Conservation (phyloP, 1,140 invertebrate species). For the Zelostemma sp. region DNA sequence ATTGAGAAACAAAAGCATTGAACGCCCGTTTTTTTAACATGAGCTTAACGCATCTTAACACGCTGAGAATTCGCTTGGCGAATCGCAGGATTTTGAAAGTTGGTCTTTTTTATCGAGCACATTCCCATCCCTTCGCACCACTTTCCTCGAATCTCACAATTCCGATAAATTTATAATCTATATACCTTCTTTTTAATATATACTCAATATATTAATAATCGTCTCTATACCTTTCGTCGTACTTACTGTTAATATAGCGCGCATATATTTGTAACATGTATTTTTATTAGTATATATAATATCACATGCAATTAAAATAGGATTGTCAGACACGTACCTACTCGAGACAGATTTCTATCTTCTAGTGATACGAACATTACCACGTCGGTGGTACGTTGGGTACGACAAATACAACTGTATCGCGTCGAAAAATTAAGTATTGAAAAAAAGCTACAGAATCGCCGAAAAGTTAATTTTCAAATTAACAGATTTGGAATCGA, state of each 20-base stretch:
- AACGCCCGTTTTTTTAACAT: constrained; percentile 1
- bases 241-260: constrained; percentile 34
- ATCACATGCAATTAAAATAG: constrained; percentile 66
- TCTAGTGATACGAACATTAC: constrained; percentile 39
- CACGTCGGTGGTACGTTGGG: neutral
- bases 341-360: constrained; percentile 49
- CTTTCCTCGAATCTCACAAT: neutral
- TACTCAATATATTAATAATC: constrained; percentile 36
- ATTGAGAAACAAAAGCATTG: neutral
- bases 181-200: constrained; percentile 18
- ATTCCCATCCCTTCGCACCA: neutral
- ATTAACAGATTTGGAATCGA: neutral
- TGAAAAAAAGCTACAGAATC: neutral
- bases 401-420: constrained; percentile 26
- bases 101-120: constrained; percentile 21
- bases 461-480: neutral
- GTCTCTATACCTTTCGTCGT: constrained; percentile 32
- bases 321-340: constrained; percentile 65
- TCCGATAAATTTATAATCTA: neutral
- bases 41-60: neutral
- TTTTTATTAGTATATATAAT: constrained; percentile 52
- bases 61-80: constrained; percentile 14
- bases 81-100: constrained; percentile 22
- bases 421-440: constrained; percentile 8
- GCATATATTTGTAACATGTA: constrained; percentile 40